phyloP scores from a whole-genome alignment of 1,140 invertebrate genomes.

The Gonioctena quinquepunctata region DNA sequence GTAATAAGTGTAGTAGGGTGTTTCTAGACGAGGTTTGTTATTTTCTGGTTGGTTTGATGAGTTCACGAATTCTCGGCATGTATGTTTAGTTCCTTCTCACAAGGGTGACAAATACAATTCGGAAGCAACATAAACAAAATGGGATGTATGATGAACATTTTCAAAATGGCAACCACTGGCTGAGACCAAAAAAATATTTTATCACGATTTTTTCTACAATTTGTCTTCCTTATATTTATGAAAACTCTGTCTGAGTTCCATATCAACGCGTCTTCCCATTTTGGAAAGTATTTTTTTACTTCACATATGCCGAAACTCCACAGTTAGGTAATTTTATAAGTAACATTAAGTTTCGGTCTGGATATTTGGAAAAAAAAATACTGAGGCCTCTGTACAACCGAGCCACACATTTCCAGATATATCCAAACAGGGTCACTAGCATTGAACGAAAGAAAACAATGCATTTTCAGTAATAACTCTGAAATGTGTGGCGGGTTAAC shows the following conservation, averaged over 20 bases:
- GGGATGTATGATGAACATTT: background rate
- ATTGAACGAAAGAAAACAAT: background rate
- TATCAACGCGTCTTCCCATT: conserved; percentile 20
- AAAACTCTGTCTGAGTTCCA: conserved; percentile 19
- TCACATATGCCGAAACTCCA: conserved; percentile 10
- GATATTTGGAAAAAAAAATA: background rate
- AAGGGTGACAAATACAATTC: background rate
- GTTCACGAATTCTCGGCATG: background rate
- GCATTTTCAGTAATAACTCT: background rate
- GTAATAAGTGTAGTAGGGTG: background rate
- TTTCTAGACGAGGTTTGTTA: background rate
- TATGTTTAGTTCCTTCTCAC: conserved; percentile 1
- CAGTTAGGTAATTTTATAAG: conserved; percentile 7
- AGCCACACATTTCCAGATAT: conserved; percentile 5
- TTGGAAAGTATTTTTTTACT: conserved; percentile 18
- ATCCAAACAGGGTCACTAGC: conserved; percentile 1
- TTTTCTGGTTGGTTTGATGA: background rate
- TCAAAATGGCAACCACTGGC: background rate
- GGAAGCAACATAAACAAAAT: conserved; percentile 12
- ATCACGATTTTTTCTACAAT: conserved; percentile 13
- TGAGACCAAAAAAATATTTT: background rate
- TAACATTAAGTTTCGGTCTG: background rate
- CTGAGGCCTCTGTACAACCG: conserved; percentile 7
- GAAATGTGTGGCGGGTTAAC: background rate
- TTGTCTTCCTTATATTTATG: conserved; percentile 17